A percentile compares a stretch with the other conserved stretches of the same genome.
phyloP scores from a whole-genome alignment of 2,888 invertebrate species.

The Germaria angustata region DNA sequence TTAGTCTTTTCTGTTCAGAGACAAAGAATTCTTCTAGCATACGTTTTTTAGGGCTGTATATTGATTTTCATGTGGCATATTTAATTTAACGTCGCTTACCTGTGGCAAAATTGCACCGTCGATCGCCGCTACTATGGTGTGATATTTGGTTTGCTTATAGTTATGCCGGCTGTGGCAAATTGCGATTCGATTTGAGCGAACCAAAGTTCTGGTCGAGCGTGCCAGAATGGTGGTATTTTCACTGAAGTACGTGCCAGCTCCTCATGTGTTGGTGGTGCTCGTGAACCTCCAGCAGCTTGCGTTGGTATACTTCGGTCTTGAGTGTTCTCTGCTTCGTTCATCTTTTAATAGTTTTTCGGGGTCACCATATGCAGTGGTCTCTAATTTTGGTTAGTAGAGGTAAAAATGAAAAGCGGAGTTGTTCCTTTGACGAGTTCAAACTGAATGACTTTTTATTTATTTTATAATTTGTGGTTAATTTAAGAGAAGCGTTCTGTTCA shows the following conservation, averaged over 20 bases:
- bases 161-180: conserved; percentile 62
- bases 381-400: too few relatives aligned
- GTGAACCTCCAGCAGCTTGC: background rate
- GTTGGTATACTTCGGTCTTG: too few relatives aligned
- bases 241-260: background rate
- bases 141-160: conserved; percentile 67
- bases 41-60: conserved; percentile 65
- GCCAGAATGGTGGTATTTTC: background rate
- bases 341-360: too few relatives aligned
- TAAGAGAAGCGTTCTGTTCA: too few relatives aligned
- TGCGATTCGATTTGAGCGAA: conserved; percentile 67
- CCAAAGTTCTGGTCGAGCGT: background rate
- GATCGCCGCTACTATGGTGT: conserved; percentile 68
- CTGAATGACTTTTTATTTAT: too few relatives aligned
- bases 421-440: too few relatives aligned
- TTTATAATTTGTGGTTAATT: too few relatives aligned
- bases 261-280: background rate
- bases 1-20: conserved; percentile 67
- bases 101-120: conserved; percentile 68
- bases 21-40: conserved; percentile 65
- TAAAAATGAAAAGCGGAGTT: too few relatives aligned
- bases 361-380: too few relatives aligned
- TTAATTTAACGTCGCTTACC: conserved; percentile 68
- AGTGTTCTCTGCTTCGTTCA: too few relatives aligned
- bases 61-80: conserved; percentile 59